Evolutionary conservation across 53 echinoderm and acorn worm genomes (phyloP), one percentile per base, ranked within the genome.

Genomic region (Echinometra lucunter): DNA sequence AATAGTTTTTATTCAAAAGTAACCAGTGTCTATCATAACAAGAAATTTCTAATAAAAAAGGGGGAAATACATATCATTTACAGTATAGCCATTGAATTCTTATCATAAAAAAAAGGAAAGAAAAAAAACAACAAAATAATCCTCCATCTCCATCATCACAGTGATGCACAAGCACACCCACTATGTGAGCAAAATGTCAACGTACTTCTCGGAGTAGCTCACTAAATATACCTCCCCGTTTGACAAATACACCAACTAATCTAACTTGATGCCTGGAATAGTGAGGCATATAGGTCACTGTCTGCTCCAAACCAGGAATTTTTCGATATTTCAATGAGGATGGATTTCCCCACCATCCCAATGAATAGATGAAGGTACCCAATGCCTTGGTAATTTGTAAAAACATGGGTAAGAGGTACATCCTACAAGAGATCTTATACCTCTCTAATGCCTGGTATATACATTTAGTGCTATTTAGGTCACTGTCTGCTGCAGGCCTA

Each of bases 161-260:
- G 10, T 85, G 9, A 2, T 47, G 49, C 12, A 28, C n/a, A 85
- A 4, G n/a, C 49, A 85, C 27, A 47, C n/a, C 45, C 49, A 85
- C 81, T 23, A 44, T 40, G 42, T 25, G 44, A 83, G 45, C 49
- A n/a, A 60, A 89, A 89, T 89, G 89, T 89, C 89, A 89, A 60
- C 35, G 89, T 30, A 89, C 89, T 89, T 89, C 89, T 60, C 8
- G n/a, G 35, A 49, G 23, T 89, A 58, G 0, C 58, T 58, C 58
- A 58, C 89, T 58, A 38, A 89, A 89, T 89, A 89, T 89, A 89
- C 89, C 58, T 89, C 38, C 60, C 89, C 40, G 89, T 60, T 89
- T 89, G 60, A 89, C 89, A 89, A 89, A 89, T 89, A 38, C 60
- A 38, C 16, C 89, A 37, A 16, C 58, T 89, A 89, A 89, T 89